Evolutionary conservation across 2,888 invertebrate genomes (phyloP), one percentile per base, ranked within the genome.

Genomic region (Diloba caeruleocephala): DNA sequence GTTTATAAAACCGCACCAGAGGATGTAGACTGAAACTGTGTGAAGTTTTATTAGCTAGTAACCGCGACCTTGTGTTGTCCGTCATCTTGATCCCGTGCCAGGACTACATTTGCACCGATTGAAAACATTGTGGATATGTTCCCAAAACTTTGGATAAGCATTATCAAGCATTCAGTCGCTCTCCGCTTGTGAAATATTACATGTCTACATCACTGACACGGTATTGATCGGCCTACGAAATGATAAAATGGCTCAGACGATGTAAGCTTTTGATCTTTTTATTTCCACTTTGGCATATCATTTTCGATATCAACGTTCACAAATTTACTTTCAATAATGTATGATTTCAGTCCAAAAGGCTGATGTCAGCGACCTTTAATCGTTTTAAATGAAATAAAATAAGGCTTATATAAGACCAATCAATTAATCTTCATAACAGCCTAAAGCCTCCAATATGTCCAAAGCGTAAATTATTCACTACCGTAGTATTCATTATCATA

Each of bases 41-140:
- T 38, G 26, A 36, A 69, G 74, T 78, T 76, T 78, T 78, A 81
- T 81, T 74, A 66, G 72, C 64, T 67, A 71, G 75, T 78, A 78
- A 74, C 81, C 74, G 60, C 83, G 88, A 88, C 89, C 90, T 88
- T 87, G 86, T 72, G 71, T 68, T 51, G 60, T 54, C 60, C 60
- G 57, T 50, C 58, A 53, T 63, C 58, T 84, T 87, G 87, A 83
- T 70, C 54, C 66, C 39, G 57, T 85, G 88, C 88, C 88, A 88
- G 81, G 63, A 76, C 66, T 69, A 64, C 69, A 67, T 74, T 71
- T 71, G 71, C 74, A 71, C 43, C 51, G 37, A 53, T 59, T 15
- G 38, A 48, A 59, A 64, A 64, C 41, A 54, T 36, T 59, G 38
- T 14, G 32, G 25, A 48, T 32, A 32, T 15, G 37, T 28, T 21